phyloP scores from a whole-genome alignment of 2,888 invertebrate genomes.

The Melieria crassipennis region DNA sequence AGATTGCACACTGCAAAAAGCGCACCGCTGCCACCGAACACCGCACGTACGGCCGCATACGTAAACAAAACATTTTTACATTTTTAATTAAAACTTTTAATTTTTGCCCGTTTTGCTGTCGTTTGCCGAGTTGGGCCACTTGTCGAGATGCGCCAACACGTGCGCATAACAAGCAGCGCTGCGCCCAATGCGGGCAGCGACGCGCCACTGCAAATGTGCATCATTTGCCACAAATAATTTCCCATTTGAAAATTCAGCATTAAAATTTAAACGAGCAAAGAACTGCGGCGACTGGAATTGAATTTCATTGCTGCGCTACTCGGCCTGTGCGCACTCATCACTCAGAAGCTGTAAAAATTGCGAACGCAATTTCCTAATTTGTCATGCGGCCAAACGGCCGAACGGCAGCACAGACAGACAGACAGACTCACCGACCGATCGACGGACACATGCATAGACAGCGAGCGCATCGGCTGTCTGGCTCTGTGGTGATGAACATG shows the following conservation, averaged over 20 bases:
- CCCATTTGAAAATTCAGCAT: neutral
- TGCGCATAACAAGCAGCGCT: slow-evolving; percentile 23
- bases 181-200: neutral
- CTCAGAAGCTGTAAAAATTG: slow-evolving; percentile 34
- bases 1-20: neutral
- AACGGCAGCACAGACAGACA: slow-evolving; percentile 8
- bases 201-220: neutral
- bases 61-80: slow-evolving; percentile 25
- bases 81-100: slow-evolving; percentile 34
- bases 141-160: slow-evolving; percentile 24
- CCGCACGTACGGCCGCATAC: neutral
- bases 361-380: slow-evolving; percentile 36
- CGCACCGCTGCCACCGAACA: too few species aligned
- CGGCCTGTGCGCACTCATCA: slow-evolving; percentile 18
- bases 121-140: slow-evolving; percentile 13
- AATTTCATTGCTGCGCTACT: neutral
- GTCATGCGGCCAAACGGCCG: slow-evolving; percentile 24
- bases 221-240: slow-evolving; percentile 5
- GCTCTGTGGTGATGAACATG: slow-evolving; percentile 40
- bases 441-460: neutral
- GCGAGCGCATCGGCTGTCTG: too few species aligned
- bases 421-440: slow-evolving; percentile 1
- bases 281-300: slow-evolving; percentile 13
- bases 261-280: slow-evolving; percentile 9
- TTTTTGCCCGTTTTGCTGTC: slow-evolving; percentile 13